phyloP scores from a whole-genome alignment of 2,797 vertebrate genomes.

The Halcyon smyrnensis region DNA sequence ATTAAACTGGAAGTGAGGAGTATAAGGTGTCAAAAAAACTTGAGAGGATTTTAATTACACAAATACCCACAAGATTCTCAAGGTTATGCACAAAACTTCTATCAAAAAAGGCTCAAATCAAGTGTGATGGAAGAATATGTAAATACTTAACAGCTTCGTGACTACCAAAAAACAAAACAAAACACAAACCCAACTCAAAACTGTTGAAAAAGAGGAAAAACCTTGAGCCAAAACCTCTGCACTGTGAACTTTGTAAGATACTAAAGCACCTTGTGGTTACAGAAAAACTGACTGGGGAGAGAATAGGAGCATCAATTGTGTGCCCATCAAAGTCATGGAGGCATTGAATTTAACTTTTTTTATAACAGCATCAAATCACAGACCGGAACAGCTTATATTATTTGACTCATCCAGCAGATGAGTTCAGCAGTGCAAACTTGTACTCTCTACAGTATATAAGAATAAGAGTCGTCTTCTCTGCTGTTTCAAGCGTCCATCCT shows the following conservation, averaged over 20 bases:
- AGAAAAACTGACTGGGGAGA: neutral
- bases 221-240: neutral
- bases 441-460: neutral
- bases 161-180: neutral
- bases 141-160: neutral
- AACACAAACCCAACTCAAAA: neutral
- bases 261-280: neutral
- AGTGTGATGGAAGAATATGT: neutral
- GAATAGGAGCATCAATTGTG: neutral
- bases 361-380: neutral
- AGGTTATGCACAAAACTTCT: neutral
- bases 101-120: conserved; percentile 3
- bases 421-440: fast-evolving
- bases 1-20: conserved; percentile 16
- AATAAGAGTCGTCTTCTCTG: neutral
- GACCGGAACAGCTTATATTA: neutral
- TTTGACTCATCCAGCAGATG: neutral
- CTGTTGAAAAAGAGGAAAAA: neutral
- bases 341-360: neutral
- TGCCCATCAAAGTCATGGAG: neutral
- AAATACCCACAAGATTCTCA: neutral
- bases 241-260: neutral
- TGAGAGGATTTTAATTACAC: conserved; percentile 37
- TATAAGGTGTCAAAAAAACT: conserved; percentile 14
- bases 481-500: neutral